phyloP scores from a whole-genome alignment of 2,113 vertebrate genomes.

The Sakesphorus luctuosus region DNA sequence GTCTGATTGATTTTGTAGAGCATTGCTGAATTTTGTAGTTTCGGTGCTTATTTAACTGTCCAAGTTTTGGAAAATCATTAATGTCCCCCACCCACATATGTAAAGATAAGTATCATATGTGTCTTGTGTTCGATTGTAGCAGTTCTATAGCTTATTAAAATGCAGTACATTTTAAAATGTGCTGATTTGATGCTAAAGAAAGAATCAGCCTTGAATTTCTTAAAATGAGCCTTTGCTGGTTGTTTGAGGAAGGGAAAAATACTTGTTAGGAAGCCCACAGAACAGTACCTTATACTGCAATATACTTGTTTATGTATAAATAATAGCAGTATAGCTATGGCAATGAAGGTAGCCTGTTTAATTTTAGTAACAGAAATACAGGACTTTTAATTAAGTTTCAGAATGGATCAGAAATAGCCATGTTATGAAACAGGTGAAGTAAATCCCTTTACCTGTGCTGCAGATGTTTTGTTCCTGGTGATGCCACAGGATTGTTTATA shows the following conservation, averaged over 20 bases:
- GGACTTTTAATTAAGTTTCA: not conserved
- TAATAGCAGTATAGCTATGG: not conserved
- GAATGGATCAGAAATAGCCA: not conserved
- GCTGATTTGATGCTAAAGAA: not conserved
- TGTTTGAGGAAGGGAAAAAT: not conserved
- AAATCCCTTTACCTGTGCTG: not conserved
- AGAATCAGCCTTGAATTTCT: not conserved
- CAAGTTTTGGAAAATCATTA: not conserved
- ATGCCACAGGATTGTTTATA: too few species aligned
- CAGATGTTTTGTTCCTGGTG: not conserved
- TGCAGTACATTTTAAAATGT: not conserved
- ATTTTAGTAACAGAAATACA: not conserved
- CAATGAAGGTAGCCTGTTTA: not conserved
- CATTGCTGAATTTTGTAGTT: not conserved
- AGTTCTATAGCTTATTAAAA: not conserved
- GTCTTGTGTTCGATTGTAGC: not conserved
- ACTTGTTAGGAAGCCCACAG: not conserved
- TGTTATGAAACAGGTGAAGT: not conserved
- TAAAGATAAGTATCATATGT: not conserved
- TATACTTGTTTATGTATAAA: not conserved
- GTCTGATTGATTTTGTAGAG: not conserved
- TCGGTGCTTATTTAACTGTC: not conserved
- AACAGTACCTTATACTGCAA: not conserved
- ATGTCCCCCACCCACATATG: accelerated
- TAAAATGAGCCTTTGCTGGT: not conserved